Evolutionary conservation across 2,797 vertebrate species (phyloP).

Genomic region (Limnodromus scolopaceus): DNA sequence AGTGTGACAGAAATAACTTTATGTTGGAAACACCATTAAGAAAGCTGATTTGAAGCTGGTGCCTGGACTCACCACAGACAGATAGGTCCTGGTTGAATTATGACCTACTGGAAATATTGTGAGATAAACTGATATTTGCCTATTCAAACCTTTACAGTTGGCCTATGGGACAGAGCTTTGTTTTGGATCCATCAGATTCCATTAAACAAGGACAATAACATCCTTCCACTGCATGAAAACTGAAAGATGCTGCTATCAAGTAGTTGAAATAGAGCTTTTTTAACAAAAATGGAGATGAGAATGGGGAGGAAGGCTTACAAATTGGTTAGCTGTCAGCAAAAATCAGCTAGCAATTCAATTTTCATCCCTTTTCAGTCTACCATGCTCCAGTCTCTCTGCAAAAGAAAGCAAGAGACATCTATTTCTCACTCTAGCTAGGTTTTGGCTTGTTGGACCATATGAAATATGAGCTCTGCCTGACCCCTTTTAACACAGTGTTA

Average conservation of each 20-base stretch:
- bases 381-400: background rate
- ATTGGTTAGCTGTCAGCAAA: background rate
- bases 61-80: background rate
- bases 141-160: slow-evolving; percentile 12
- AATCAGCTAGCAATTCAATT: background rate
- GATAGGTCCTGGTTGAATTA: background rate
- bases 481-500: slow-evolving; percentile 67
- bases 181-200: background rate
- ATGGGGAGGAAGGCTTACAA: background rate
- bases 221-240: background rate
- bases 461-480: slow-evolving; percentile 68
- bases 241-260: background rate
- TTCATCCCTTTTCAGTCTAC: slow-evolving; percentile 7
- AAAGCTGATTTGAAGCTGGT: background rate
- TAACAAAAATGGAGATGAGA: background rate
- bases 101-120: background rate
- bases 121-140: background rate
- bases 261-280: background rate
- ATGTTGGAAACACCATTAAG: background rate
- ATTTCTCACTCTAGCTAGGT: slow-evolving; percentile 28
- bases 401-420: slow-evolving; percentile 27
- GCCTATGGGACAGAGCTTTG: background rate
- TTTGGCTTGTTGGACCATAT: slow-evolving; percentile 54
- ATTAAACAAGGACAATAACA: background rate
- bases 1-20: background rate